Base-by-base conservation (phyloP, 2,113 vertebrate species). In the Archilochus colubris region DNA sequence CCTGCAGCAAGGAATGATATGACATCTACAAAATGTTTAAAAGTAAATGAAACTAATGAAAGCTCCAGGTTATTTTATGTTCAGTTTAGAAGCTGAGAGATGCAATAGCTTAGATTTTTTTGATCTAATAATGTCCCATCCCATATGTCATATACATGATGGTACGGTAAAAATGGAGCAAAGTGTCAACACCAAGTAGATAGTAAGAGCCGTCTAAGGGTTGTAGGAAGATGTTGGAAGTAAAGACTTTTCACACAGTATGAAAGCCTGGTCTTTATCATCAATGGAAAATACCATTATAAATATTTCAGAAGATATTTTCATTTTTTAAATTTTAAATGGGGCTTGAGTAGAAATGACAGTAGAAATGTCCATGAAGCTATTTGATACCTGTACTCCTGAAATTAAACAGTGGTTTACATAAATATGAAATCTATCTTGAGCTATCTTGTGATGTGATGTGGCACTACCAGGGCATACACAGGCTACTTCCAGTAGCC, bases 381-480 rank as follows among this genome's bases (percentile, higher is more conserved):
- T 94, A 94, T 82, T 96, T 94, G 97, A 97, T 97, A 97, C 88
- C 61, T 82, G 23, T 46, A 40, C 51, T 84, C 91, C 53, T 73
- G 94, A 95, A 97, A 95, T 96, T 94, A 97, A 98, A 88, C 86
- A 89, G 91, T 86, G 87, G 74, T 92, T 97, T 96, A 68, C 76
- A 22, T 94, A 94, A 90, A 95, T 95, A 92, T 91, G 90, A 97
- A 97, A 97, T 95, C 91, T 94, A 93, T 94, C 95, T 96, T 97
- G 93, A 95, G 87, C 96, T 96, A 28, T 95, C 66, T 77, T 58
- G 70, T 97, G 97, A 97, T 87, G 88, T 98, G 97, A 97, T 96
- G 75, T 80, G 94, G 88, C 89, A 76, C 69, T 90, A 73, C 91
- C 70, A 93, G 53, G 82, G 73, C 80, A 89, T 2, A 1, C 88